Percentiles rank a stretch among this genome's conserved stretches.
These are phyloP conservation scores for Belgica antarctica DNA, from an alignment of 2,888 invertebrate genomes.

Conservation along the genomic window DNA sequence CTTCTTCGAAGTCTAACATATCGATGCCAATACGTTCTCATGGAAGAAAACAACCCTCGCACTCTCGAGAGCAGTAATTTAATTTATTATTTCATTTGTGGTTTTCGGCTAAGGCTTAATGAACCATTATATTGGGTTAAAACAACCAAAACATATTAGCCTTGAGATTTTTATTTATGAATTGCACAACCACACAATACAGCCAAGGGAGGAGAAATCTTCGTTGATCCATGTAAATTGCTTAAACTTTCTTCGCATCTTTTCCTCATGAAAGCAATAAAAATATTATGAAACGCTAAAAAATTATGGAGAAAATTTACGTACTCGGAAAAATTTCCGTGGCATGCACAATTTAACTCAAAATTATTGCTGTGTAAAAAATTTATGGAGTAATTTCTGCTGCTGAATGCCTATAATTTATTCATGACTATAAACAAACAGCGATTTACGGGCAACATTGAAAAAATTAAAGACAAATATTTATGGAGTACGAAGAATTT, in stretches of 20 bases:
- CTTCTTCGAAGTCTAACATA: conserved; percentile 1
- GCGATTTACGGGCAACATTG: neutral
- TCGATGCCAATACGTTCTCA: neutral
- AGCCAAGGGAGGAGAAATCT: neutral
- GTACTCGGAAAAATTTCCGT: neutral
- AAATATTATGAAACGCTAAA: no score
- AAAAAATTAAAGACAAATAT: conserved; percentile 38
- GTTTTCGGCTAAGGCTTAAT: conserved; percentile 43
- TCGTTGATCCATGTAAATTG: conserved; percentile 5
- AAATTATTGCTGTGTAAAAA: conserved; percentile 39
- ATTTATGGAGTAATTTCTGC: conserved; percentile 39
- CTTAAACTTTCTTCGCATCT: neutral
- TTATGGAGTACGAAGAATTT: conserved; percentile 21
- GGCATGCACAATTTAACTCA: conserved; percentile 26
- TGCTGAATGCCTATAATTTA: conserved; percentile 35
- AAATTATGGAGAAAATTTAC: neutral
- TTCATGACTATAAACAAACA: conserved; percentile 40
- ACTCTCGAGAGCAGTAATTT: conserved; percentile 28
- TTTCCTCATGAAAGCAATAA: no score
- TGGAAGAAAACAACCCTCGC: neutral
- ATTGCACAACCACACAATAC: conserved; percentile 6
- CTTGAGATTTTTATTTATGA: conserved; percentile 33
- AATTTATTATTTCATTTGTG: conserved; percentile 44
- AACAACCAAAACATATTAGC: conserved; percentile 38
- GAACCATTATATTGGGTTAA: conserved; percentile 43